Evolutionary conservation across 2,797 vertebrate genomes (phyloP).

Genomic region (Enteromius mattozi): DNA sequence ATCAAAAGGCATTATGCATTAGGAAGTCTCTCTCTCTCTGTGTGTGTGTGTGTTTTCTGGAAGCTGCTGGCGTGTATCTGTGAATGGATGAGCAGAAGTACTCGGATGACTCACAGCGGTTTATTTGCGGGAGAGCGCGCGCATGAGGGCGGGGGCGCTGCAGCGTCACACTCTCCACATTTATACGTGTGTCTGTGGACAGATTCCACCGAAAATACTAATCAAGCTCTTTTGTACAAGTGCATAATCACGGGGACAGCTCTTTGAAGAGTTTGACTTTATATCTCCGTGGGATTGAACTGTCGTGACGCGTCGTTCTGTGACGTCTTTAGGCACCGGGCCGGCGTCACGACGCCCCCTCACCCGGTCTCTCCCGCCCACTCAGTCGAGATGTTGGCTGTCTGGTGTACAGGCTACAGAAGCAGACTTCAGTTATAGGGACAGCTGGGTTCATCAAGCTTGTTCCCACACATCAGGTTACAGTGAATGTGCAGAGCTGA

Average conservation of each 20-base stretch:
- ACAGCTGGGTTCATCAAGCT: not conserved
- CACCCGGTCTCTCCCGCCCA: not conserved
- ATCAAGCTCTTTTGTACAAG: not conserved
- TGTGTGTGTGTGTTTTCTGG: not conserved
- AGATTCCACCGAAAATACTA: not conserved
- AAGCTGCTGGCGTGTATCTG: conserved; percentile 25
- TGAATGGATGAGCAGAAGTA: conserved; percentile 37
- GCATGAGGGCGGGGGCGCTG: conserved; percentile 63
- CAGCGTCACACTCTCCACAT: conserved; percentile 28
- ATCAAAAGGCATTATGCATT: not conserved
- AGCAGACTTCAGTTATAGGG: not conserved
- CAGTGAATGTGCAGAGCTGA: not conserved
- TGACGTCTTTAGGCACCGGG: conserved; percentile 1
- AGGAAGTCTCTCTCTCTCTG: too few relatives aligned
- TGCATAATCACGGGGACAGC: not conserved
- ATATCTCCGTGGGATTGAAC: not conserved
- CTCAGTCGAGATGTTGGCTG: not conserved
- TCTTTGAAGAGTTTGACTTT: not conserved
- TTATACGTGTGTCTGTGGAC: not conserved
- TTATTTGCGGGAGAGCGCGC: conserved; percentile 80
- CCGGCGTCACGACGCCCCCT: conserved; percentile 20
- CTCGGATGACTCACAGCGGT: conserved; percentile 82
- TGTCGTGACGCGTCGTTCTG: not conserved
- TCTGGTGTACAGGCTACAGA: not conserved
- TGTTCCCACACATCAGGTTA: not conserved